A percentile compares a stretch with the other conserved stretches of the same genome.
These are phyloP conservation scores for Lophotriccus pileatus DNA, from an alignment of 2,797 vertebrate species.

Conservation along the genomic window DNA sequence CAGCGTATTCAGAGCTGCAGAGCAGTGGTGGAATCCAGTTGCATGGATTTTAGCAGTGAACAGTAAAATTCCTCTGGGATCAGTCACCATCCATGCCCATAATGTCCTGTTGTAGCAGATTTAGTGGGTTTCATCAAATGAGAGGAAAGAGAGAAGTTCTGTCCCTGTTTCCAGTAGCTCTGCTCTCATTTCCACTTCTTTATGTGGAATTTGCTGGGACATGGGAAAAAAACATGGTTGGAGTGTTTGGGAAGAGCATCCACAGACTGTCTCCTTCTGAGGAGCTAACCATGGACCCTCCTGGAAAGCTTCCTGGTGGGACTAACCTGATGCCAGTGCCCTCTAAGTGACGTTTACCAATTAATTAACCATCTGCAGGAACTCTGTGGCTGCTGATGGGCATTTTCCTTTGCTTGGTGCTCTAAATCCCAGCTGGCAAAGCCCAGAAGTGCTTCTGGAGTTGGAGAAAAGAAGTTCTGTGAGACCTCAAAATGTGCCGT, in stretches of 20 bases:
- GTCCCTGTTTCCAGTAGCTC: background rate
- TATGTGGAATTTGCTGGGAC: background rate
- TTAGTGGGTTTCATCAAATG: background rate
- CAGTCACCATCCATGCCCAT: background rate
- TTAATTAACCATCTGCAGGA: background rate
- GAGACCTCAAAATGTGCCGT: background rate
- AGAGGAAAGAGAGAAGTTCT: background rate
- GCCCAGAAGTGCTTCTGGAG: background rate
- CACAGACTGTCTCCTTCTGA: background rate
- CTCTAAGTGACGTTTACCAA: background rate
- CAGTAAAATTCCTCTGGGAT: background rate
- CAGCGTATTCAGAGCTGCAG: background rate
- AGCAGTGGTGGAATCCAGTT: background rate
- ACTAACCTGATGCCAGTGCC: background rate
- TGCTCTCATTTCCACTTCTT: background rate
- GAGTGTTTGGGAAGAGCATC: background rate
- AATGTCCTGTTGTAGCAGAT: background rate
- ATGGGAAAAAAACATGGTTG: background rate
- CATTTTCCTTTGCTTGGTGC: background rate
- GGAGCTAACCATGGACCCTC: background rate
- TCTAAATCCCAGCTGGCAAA: background rate
- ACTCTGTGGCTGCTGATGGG: background rate
- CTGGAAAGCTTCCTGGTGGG: background rate
- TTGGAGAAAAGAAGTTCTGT: background rate
- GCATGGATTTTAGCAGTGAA: background rate